Base-by-base conservation (phyloP, 2,113 vertebrate species). In the rabbit (Oryctolagus cuniculus) region DNA sequence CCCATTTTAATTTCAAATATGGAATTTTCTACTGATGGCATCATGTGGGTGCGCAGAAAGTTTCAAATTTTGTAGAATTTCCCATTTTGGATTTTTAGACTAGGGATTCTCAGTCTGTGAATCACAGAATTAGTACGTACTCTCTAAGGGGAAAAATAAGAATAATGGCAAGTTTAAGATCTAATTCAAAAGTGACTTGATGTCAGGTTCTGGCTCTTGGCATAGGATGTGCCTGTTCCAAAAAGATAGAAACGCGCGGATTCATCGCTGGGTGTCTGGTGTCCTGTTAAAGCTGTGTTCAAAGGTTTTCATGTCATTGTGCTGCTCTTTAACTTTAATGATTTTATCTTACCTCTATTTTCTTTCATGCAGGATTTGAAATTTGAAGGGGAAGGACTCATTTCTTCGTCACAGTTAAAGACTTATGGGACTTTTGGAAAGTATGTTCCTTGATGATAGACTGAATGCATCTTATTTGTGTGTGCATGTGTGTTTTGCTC, bases 371-470 rank as follows among this genome's bases (percentile, higher is more conserved):
- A 99, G 99, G 97, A 97, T 64, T 95, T 96, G 44, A 94, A 97
- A 96, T 95, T 96, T 81, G 97, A 96, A 79, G 97, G 96, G 95
- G 88, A 97, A 92, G 38, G 80, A 93, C 94, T 98, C 51, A 97
- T 96, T 80, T 95, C 97, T 21, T 98, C 98, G 87, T 96, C 98
- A 7, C 95, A 34, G 72, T 96, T 98, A 88, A 97, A 97, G 88
- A 97, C 98, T 55, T 97, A 97, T 83, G 96, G 98, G 31, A 93
- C 96, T 53, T 98, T 98, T 83, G 98, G 98, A 91, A 98, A 97
- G 99, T 99, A 98, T 55, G 98, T 98, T 92, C 94, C 74, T 97
- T 91, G 91, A 66, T 80, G 82, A 90, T 91, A 61, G 80, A 38
- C 25, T 49, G 25, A 69, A 19, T 75, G 31, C 7, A 17, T 49